Evolutionary conservation across 2,113 vertebrate species (phyloP).

Genomic region (Chaenocephalus aceratus): DNA sequence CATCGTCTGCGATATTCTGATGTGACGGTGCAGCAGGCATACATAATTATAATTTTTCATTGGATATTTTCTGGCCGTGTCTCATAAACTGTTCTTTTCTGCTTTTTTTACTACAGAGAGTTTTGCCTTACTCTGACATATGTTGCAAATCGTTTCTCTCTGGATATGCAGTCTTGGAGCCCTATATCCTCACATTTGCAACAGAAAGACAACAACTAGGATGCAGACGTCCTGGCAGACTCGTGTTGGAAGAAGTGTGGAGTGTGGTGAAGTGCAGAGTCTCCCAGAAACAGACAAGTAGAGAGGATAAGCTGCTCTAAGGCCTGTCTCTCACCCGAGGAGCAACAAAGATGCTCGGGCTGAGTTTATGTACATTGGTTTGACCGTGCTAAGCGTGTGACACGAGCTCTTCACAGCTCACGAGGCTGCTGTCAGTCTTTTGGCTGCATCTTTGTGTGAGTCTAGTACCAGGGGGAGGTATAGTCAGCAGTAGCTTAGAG

Average conservation of each 20-base stretch:
- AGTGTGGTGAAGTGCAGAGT: constrained; percentile 35
- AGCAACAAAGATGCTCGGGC: constrained; percentile 44
- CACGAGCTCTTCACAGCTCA: constrained; percentile 66
- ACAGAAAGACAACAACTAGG: constrained; percentile 19
- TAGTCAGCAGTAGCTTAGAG: constrained; percentile 67
- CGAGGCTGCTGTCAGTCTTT: constrained; percentile 64
- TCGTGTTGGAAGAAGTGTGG: constrained; percentile 14
- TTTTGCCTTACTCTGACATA: background rate
- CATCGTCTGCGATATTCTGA: background rate
- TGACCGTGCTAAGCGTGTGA: constrained; percentile 61
- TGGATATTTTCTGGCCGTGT: background rate
- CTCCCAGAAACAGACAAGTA: constrained; percentile 36
- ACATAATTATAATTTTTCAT: background rate
- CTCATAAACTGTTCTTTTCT: background rate
- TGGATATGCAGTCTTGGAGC: background rate
- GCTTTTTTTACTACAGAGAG: background rate
- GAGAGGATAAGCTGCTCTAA: constrained; percentile 59
- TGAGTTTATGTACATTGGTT: constrained; percentile 56
- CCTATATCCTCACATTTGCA: background rate
- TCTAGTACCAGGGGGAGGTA: constrained; percentile 66
- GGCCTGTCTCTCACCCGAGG: constrained; percentile 56
- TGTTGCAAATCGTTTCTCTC: background rate
- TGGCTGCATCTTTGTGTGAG: constrained; percentile 68
- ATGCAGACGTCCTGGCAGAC: background rate
- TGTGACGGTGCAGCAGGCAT: background rate